Base-by-base conservation (phyloP, 2,797 vertebrate genomes). In the Petrocephalus schoutedeni region DNA sequence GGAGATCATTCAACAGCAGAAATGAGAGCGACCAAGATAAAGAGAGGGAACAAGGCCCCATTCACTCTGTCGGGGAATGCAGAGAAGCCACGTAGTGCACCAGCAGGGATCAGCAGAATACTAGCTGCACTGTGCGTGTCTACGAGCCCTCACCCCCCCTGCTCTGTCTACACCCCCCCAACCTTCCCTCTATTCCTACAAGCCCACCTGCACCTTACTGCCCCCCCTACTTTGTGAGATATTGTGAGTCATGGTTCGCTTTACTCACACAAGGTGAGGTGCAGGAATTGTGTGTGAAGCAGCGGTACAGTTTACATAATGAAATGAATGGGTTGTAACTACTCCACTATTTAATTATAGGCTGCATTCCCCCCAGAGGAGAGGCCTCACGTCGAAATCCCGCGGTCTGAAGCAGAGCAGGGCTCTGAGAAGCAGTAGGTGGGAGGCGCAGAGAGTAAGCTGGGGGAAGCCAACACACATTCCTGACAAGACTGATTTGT, bases 1-100 rank as follows among this genome's bases (percentile, higher is more conserved):
- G 16, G 36, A 53, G 56, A 57, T 88, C 57, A 59, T 7, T 53
- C 58, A 45, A 74, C 49, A 74, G 49, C 87, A 51, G 10, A 51
- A 67, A 10, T 74, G n/a, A 77, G 61, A 23, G 19, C 84, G 8
- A 87, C 32, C 71, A 23, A 85, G 32, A 58, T 88, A 86, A 49
- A 82, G 74, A 49, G 8, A 28, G 88, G 5, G 87, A 86, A 41
- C 61, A 89, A 71, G 41, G 23, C 23, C 86, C 36, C 12, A 71
- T 12, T 89, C 51, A 58, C 53, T 57, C 49, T 54, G 23, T 36
- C 80, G 45, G 23, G 51, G 21, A 67, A 58, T 23, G 45, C 80
- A 67, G 41, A 64, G 53, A 84, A 41, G 23, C 45, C 16, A 57
- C 58, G 71, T 16, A 88, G 23, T 23, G 56, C 28, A 53, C 80